Base-by-base conservation (phyloP, 1,140 invertebrate genomes). In the Apis florea region DNA sequence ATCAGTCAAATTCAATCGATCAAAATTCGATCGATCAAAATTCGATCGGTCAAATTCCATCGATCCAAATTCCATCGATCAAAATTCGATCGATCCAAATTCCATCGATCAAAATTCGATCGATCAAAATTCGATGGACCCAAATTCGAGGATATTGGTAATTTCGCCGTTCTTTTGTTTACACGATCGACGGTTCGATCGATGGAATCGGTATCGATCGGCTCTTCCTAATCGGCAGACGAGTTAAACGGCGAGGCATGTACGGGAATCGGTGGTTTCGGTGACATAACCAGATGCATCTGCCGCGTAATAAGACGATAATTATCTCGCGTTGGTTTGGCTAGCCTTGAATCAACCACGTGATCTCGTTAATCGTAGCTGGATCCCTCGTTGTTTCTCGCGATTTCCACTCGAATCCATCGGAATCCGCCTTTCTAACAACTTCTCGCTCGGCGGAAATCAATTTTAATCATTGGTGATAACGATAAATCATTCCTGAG, bases 211-310 rank as follows among this genome's bases (percentile, higher is more conserved):
- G n/a, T 17, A n/a, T 51, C 12, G 10, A 53, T n/a, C 10, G 19
- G 31, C 51, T n/a, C n/a, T n/a, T n/a, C n/a, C 21, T 21, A 19
- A 69, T 26, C 47, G 19, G 5, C 6, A 4, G 59, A 31, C 24
- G 49, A 72, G 68, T 63, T 17, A 51, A 40, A 6, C 11, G 58
- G 56, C 26, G 58, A 68, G n/a, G n/a, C n/a, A 56, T 40, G 8
- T 54, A 24, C n/a, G 24, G 61, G 19, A 31, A 49, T 84, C 47
- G 72, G 51, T 56, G 83, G 72, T 59, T 47, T 83, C 83, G 79
- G 79, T 68, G 81, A 73, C 56, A 12, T 71, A 67, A 68, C 51
- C 17, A 12, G 56, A 40, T 19, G 67, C 15, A 67, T 47, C 51
- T 58, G 53, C 56, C 19, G 40, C 2, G 21, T 63, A 58, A 79